phyloP scores from a whole-genome alignment of 92 coral and sea anemone genomes.

The Phymanthus crucifer region DNA sequence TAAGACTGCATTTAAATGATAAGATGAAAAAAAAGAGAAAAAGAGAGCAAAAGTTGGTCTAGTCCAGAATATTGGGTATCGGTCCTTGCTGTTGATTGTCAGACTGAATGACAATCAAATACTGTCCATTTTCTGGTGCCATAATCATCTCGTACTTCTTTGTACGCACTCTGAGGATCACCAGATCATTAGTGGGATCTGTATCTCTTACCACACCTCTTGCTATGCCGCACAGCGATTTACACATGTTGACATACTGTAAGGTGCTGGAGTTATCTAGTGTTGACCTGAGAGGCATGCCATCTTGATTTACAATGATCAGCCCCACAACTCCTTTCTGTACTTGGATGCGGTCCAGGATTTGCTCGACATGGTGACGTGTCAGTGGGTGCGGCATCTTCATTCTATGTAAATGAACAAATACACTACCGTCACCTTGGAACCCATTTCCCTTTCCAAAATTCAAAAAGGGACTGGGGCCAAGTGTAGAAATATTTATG shows the following conservation, averaged over 20 bases:
- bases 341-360: slow-evolving; percentile 75
- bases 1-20: too few relatives aligned
- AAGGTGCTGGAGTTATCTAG: slow-evolving; percentile 77
- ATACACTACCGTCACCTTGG: too few relatives aligned
- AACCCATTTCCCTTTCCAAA: too few relatives aligned
- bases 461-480: too few relatives aligned
- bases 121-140: slow-evolving; percentile 75
- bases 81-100: slow-evolving; percentile 54
- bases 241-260: slow-evolving; percentile 81
- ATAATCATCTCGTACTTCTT: slow-evolving; percentile 79
- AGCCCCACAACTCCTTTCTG: slow-evolving; percentile 80
- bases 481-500: too few relatives aligned
- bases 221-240: slow-evolving; percentile 69
- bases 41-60: too few relatives aligned
- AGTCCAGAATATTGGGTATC: slow-evolving; percentile 18
- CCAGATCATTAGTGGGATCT: slow-evolving; percentile 77
- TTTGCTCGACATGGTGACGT: slow-evolving; percentile 59
- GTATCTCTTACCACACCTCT: slow-evolving; percentile 77
- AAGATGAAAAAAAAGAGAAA: too few relatives aligned
- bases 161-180: slow-evolving; percentile 78
- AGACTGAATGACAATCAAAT: slow-evolving; percentile 75
- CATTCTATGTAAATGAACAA: too few relatives aligned
- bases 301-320: slow-evolving; percentile 70
- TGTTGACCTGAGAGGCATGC: slow-evolving; percentile 72
- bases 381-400: slow-evolving; percentile 14